phyloP scores from a whole-genome alignment of 92 coral and sea anemone genomes.

The Parazoanthus darwini region DNA sequence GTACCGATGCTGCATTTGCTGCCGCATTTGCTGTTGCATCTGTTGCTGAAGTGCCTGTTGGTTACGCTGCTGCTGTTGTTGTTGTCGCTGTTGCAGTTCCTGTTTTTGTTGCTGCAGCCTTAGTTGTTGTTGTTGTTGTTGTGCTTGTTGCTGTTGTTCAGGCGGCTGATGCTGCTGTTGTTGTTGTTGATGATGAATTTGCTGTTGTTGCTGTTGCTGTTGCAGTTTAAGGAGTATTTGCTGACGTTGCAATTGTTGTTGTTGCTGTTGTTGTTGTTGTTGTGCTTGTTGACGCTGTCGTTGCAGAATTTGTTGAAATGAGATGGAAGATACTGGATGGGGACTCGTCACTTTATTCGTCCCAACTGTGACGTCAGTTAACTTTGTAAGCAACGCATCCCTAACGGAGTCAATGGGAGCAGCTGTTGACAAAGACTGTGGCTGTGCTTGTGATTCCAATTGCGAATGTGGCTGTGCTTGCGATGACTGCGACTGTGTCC shows the following conservation, averaged over 20 bases:
- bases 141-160: not conserved
- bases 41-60: not conserved
- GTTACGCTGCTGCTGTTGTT: not conserved
- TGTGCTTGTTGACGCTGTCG: not conserved
- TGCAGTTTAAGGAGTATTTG: not conserved
- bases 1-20: not conserved
- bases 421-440: not conserved
- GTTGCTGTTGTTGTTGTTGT: not conserved
- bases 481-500: not conserved
- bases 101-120: not conserved
- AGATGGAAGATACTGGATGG: not conserved
- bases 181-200: not conserved
- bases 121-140: not conserved
- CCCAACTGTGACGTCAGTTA: not conserved
- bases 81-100: not conserved
- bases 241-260: not conserved
- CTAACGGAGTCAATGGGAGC: not conserved
- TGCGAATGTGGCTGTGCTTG: not conserved
- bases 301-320: slow-evolving; percentile 2
- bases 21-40: not conserved
- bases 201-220: not conserved
- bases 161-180: not conserved
- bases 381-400: slow-evolving; percentile 4
- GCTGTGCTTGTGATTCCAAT: not conserved
- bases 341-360: not conserved